Evolutionary conservation across 2,113 vertebrate species (phyloP).

Genomic region (Pleuronectes platessa): DNA sequence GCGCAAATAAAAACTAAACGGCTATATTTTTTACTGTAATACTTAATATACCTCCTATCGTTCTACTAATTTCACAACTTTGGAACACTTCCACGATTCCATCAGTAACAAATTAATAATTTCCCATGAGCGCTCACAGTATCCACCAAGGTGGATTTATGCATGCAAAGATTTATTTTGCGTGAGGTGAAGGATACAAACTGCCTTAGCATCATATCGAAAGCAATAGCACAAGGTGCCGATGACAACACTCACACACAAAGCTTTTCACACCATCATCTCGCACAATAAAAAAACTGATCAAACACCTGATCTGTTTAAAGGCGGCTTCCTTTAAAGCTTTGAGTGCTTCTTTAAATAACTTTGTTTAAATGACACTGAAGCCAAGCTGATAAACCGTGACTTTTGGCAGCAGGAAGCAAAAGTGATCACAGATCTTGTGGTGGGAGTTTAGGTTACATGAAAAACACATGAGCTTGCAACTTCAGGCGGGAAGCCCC

Average conservation of each 20-base stretch:
- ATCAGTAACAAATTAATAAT: neutral
- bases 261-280: neutral
- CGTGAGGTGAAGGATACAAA: constrained; percentile 8
- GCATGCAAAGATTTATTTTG: neutral
- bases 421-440: constrained; percentile 25
- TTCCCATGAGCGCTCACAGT: constrained; percentile 1
- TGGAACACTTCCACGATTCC: neutral
- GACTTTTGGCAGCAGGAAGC: constrained; percentile 32
- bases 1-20: no score
- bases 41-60: no score
- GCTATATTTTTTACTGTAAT: no score
- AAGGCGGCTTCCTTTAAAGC: constrained; percentile 12
- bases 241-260: neutral
- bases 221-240: constrained; percentile 5
- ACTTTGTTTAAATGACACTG: constrained; percentile 4
- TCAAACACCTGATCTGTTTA: neutral
- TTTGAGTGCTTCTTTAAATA: neutral
- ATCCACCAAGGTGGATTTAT: neutral
- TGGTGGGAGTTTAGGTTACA: constrained; percentile 11
- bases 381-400: constrained; percentile 38
- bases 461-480: constrained; percentile 27
- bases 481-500: neutral
- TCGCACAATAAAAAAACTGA: neutral
- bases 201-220: neutral
- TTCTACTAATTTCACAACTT: no score